These are phyloP conservation scores for Presbytis comata DNA, from an alignment of 2,797 vertebrate species.

Conservation along the genomic window DNA sequence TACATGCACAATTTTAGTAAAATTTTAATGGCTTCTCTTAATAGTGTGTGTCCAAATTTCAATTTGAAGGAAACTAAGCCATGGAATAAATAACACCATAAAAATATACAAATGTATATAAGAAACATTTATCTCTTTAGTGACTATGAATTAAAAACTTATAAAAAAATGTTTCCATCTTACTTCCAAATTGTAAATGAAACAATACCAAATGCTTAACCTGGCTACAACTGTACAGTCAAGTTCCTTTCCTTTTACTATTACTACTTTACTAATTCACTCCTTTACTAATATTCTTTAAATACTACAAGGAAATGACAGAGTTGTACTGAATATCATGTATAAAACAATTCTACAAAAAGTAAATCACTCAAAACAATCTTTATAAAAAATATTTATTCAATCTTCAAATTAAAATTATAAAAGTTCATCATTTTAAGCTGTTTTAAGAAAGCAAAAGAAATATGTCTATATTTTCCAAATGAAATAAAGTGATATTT, in stretches of 20 bases:
- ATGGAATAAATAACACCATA: slow-evolving; percentile 61
- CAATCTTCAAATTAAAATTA: slow-evolving; percentile 75
- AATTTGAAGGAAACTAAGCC: slow-evolving; percentile 59
- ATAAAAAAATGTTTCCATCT: slow-evolving; percentile 75
- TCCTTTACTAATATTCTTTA: slow-evolving; percentile 67
- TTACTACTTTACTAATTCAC: slow-evolving; percentile 39
- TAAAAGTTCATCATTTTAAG: slow-evolving; percentile 68
- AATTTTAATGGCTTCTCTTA: slow-evolving; percentile 65
- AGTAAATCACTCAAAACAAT: slow-evolving; percentile 81
- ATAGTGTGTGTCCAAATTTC: slow-evolving; percentile 54
- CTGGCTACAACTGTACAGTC: slow-evolving; percentile 78
- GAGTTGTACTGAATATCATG: slow-evolving; percentile 70
- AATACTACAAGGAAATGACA: slow-evolving; percentile 82
- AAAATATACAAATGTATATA: slow-evolving; percentile 67
- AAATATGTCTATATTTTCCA: slow-evolving; percentile 56
- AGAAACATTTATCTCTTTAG: slow-evolving; percentile 69
- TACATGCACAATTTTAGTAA: slow-evolving; percentile 71
- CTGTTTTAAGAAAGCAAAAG: slow-evolving; percentile 70
- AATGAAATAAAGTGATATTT: slow-evolving; percentile 43
- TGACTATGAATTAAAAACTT: slow-evolving; percentile 73
- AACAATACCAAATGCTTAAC: slow-evolving; percentile 70
- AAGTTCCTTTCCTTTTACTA: slow-evolving; percentile 64
- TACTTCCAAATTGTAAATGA: slow-evolving; percentile 76
- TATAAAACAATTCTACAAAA: slow-evolving; percentile 80
- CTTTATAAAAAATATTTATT: slow-evolving; percentile 79